These are phyloP conservation scores for Polydrusus tereticollis DNA, from an alignment of 2,888 invertebrate species.

Conservation along the genomic window DNA sequence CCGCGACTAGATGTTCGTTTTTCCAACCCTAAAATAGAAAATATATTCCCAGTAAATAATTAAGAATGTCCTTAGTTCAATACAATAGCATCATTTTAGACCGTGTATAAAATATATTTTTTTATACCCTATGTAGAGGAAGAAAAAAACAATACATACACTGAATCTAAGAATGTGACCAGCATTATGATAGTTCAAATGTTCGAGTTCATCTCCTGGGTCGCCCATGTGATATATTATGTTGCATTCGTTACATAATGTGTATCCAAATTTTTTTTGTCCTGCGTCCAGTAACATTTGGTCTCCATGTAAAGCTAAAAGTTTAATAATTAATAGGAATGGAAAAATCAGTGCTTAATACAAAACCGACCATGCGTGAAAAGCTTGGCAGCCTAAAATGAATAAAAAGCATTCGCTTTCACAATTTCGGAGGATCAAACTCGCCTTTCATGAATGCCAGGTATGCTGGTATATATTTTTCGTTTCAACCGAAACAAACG, in stretches of 20 bases:
- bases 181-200: conserved; percentile 80
- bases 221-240: conserved; percentile 81
- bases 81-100: too few relatives aligned
- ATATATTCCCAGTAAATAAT: neutral
- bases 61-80: neutral
- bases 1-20: conserved; percentile 76
- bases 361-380: too few relatives aligned
- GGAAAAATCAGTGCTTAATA: too few relatives aligned
- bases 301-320: conserved; percentile 56
- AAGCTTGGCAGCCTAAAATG: too few relatives aligned
- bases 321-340: neutral
- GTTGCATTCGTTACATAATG: conserved; percentile 81
- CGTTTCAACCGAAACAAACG: too few relatives aligned
- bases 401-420: too few relatives aligned
- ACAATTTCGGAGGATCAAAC: too few relatives aligned
- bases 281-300: conserved; percentile 89
- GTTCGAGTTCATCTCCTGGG: conserved; percentile 83
- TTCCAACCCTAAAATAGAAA: conserved; percentile 78
- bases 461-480: too few relatives aligned
- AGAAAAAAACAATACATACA: conserved; percentile 68
- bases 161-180: conserved; percentile 75
- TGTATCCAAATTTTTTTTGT: conserved; percentile 83
- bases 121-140: too few relatives aligned
- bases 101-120: too few relatives aligned
- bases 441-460: too few relatives aligned